Evolutionary conservation across 23 tunicate genomes (phyloP).

Genomic region (Styela clava): DNA sequence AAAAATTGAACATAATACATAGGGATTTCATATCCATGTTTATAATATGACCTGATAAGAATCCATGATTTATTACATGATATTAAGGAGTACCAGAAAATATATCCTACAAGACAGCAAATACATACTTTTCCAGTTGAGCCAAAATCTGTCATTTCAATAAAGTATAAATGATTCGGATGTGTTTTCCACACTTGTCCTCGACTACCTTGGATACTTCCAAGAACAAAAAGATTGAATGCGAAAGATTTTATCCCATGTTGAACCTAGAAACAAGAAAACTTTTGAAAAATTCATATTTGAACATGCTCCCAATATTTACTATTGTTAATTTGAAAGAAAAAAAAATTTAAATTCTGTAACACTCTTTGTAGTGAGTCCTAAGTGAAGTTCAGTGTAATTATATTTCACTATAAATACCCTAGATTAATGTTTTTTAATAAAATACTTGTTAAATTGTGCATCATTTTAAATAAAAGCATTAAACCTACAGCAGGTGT

Average conservation of each 20-base stretch:
- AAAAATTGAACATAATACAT: no score
- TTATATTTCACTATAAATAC: no score
- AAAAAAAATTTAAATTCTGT: background rate
- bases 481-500: constrained; percentile 68
- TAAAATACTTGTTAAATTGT: no score
- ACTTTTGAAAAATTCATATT: no score
- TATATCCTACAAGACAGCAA: background rate
- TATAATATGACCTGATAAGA: background rate
- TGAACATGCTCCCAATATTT: background rate
- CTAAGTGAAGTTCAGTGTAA: no score
- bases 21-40: background rate
- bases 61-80: background rate
- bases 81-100: background rate
- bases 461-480: no score
- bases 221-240: constrained; percentile 32
- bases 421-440: no score
- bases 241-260: background rate
- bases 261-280: constrained; percentile 2
- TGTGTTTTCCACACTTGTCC: constrained; percentile 49
- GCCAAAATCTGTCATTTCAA: constrained; percentile 39
- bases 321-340: background rate
- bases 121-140: background rate
- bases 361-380: background rate
- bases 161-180: constrained; percentile 36
- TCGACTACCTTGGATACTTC: constrained; percentile 30